Conservation (phyloP, 2,797 vertebrate genomes). For the Poeciliopsis infans region DNA sequence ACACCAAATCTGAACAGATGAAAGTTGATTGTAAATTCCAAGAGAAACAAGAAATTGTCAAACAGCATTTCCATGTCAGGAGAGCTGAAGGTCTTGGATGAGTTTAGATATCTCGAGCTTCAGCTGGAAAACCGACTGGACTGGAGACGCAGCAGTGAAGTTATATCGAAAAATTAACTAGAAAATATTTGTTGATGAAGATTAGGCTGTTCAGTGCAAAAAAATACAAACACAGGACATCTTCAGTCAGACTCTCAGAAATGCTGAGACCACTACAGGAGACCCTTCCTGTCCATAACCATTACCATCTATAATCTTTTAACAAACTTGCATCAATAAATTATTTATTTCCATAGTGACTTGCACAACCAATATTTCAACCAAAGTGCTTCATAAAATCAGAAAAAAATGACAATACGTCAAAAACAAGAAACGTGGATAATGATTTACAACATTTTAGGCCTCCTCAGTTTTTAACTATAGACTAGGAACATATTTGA, state of each 20-base stretch:
- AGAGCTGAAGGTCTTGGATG: neutral
- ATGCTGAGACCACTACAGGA: neutral
- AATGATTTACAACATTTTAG: neutral
- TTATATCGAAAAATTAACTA: neutral
- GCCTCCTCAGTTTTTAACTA: neutral
- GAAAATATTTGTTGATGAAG: neutral
- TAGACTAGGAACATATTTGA: neutral
- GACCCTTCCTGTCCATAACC: neutral
- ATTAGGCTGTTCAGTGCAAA: neutral
- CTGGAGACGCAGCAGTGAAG: neutral
- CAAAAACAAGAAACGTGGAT: neutral
- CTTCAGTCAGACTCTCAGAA: neutral
- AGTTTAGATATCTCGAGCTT: neutral
- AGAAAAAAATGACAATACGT: no score
- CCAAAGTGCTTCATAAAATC: neutral
- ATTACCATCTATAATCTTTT: neutral
- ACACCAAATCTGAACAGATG: neutral
- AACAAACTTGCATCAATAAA: neutral
- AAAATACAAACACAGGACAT: neutral
- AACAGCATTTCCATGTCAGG: neutral
- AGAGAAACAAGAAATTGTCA: neutral
- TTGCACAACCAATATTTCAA: neutral
- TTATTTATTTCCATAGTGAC: neutral
- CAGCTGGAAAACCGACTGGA: neutral
- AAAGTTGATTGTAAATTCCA: neutral